phyloP scores from a whole-genome alignment of 2,113 vertebrate species.

The Alethe diademata region DNA sequence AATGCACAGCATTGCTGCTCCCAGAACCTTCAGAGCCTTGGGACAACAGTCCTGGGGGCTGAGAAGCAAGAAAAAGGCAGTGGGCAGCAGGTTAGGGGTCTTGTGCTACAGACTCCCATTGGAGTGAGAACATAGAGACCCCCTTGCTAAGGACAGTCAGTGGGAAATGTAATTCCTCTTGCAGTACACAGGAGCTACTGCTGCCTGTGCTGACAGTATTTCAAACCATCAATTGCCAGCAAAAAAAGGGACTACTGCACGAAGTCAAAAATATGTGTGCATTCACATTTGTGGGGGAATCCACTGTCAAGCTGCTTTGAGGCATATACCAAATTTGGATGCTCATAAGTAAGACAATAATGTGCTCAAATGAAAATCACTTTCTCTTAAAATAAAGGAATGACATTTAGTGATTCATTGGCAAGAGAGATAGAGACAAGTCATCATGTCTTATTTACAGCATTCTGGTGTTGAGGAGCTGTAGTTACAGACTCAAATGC shows the following conservation, averaged over 20 bases:
- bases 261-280: neutral
- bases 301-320: neutral
- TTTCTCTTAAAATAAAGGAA: neutral
- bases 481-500: neutral
- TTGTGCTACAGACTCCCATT: neutral
- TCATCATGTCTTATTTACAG: neutral
- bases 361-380: neutral
- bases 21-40: neutral
- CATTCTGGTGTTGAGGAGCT: neutral
- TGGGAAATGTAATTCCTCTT: neutral
- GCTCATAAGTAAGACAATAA: neutral
- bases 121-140: neutral
- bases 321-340: neutral
- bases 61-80: neutral
- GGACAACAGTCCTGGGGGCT: neutral
- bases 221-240: neutral
- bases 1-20: neutral
- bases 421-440: neutral
- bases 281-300: neutral
- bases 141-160: neutral
- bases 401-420: neutral
- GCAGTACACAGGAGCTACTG: neutral
- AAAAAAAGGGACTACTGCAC: neutral
- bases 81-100: neutral
- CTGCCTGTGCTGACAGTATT: neutral